Evolutionary conservation across 2,113 vertebrate species (phyloP).

Genomic region (Elaphurus davidianus): DNA sequence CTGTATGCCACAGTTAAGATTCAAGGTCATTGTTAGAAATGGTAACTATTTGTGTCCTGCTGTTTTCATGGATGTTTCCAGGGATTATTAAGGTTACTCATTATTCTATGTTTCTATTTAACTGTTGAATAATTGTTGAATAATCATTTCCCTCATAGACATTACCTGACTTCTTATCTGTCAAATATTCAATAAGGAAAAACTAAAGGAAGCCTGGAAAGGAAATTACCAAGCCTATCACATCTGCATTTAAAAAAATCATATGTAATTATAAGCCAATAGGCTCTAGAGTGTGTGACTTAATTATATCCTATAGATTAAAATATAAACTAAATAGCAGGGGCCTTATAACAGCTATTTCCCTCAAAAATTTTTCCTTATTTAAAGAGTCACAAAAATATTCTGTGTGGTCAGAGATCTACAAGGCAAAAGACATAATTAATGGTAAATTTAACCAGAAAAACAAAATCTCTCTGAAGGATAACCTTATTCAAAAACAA

Average conservation of each 20-base stretch:
- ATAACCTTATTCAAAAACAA: neutral
- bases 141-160: neutral
- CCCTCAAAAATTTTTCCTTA: neutral
- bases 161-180: neutral
- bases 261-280: neutral
- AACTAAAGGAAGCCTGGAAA: neutral
- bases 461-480: conserved; percentile 34
- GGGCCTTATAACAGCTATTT: neutral
- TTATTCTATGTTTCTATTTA: neutral
- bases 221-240: neutral
- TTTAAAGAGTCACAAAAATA: conserved; percentile 43
- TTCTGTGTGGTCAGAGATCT: neutral
- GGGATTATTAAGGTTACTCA: neutral
- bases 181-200: neutral
- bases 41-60: neutral
- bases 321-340: neutral
- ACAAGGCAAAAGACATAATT: neutral
- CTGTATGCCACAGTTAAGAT: neutral
- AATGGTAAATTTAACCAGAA: neutral
- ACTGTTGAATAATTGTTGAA: neutral
- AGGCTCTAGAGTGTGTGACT: neutral
- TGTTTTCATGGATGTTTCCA: neutral
- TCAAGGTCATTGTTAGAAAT: neutral
- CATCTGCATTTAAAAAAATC: neutral
- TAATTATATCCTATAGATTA: neutral